phyloP scores from a whole-genome alignment of 2,888 invertebrate species.

The Idaea dimidiata region DNA sequence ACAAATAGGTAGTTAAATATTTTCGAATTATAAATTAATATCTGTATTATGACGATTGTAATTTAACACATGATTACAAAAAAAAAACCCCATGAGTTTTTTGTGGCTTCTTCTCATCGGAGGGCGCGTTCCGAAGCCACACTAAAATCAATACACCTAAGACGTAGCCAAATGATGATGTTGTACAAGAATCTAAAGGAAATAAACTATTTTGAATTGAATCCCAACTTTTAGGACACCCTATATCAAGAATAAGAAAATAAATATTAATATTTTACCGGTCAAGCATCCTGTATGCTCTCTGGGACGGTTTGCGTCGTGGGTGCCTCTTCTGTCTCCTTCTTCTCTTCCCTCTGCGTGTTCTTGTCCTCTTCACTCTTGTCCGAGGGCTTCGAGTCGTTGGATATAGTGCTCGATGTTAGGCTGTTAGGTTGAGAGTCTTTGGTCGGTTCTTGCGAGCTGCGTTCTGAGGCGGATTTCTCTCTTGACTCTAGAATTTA shows the following conservation, averaged over 20 bases:
- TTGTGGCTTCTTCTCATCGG: too few species aligned
- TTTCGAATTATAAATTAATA: too few species aligned
- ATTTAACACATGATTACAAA: too few species aligned
- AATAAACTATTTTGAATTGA: too few species aligned
- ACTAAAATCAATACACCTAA: neutral
- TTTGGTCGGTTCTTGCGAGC: constrained; percentile 69
- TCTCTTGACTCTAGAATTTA: constrained; percentile 57
- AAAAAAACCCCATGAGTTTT: too few species aligned
- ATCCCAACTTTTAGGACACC: neutral
- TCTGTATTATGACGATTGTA: too few species aligned
- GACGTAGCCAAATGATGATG: too few species aligned
- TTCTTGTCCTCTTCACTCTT: constrained; percentile 44
- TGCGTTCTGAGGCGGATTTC: constrained; percentile 52
- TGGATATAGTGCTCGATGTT: constrained; percentile 69
- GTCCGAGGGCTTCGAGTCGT: constrained; percentile 66
- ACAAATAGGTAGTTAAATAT: too few species aligned
- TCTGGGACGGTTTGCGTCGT: constrained; percentile 25
- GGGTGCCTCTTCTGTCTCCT: constrained; percentile 34
- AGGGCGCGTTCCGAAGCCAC: too few species aligned
- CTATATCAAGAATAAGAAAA: neutral
- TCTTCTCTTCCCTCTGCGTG: constrained; percentile 41
- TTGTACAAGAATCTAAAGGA: too few species aligned
- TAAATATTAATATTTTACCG: constrained; percentile 35
- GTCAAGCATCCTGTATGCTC: constrained; percentile 66
- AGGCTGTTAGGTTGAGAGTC: constrained; percentile 69